Percentiles rank a stretch among this genome's conserved stretches.
Conservation (phyloP, 2,113 vertebrate species). For the Leiothrix lutea region DNA sequence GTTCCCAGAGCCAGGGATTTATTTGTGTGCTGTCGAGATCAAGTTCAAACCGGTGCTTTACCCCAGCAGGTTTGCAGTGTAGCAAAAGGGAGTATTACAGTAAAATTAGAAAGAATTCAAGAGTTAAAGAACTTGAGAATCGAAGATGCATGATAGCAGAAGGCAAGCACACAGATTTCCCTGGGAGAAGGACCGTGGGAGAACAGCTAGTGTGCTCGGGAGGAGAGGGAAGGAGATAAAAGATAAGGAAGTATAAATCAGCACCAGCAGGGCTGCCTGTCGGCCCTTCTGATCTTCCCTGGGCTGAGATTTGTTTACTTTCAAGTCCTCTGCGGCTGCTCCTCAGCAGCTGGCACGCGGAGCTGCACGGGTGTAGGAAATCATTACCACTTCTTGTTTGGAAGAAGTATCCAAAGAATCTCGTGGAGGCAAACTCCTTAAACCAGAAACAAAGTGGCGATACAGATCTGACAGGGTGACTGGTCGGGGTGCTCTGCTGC, state of each 20-base stretch:
- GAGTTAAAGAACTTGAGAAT: not conserved
- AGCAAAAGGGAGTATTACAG: not conserved
- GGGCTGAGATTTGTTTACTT: slow-evolving; percentile 41
- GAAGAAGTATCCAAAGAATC: not conserved
- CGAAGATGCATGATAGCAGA: not conserved
- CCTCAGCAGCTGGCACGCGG: not conserved
- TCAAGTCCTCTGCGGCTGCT: not conserved
- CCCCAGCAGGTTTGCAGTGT: not conserved
- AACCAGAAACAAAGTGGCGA: not conserved
- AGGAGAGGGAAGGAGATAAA: slow-evolving; percentile 27
- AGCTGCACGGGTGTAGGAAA: not conserved
- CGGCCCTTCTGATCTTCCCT: slow-evolving; percentile 36
- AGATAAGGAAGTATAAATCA: slow-evolving; percentile 53
- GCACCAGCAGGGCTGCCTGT: not conserved
- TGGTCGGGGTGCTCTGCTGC: not conserved
- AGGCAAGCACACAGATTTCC: not conserved
- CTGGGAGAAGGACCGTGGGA: slow-evolving; percentile 35
- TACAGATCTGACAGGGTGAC: not conserved
- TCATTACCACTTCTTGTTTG: not conserved
- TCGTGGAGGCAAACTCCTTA: not conserved
- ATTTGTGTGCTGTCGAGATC: not conserved
- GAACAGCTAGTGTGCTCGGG: not conserved
- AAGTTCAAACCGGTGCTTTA: not conserved
- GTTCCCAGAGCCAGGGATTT: not conserved
- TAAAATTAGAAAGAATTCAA: not conserved